Conservation (phyloP, 1,140 invertebrate genomes). For the Drosophila lowei region DNA sequence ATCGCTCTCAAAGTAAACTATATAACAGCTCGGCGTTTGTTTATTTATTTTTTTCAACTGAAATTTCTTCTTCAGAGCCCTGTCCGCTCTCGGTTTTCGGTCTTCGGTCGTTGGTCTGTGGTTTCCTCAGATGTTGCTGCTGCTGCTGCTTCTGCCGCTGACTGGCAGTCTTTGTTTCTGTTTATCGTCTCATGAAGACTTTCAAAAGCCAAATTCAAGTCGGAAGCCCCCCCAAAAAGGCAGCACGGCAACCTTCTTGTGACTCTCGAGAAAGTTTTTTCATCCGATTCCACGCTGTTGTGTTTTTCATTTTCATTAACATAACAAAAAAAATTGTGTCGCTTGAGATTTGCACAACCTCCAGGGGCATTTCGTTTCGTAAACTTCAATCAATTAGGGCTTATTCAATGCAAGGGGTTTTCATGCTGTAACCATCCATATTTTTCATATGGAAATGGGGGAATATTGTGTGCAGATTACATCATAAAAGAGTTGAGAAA, state of each 20-base stretch:
- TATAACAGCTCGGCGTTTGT: conserved; percentile 49
- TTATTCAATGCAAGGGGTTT: conserved; percentile 16
- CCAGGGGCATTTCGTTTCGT: conserved; percentile 38
- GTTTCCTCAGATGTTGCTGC: conserved; percentile 2
- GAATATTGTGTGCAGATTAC: conserved; percentile 10
- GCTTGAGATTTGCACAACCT: conserved; percentile 19
- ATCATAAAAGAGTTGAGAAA: conserved; percentile 3
- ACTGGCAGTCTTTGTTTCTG: conserved; percentile 65
- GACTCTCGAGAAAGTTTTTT: conserved; percentile 63
- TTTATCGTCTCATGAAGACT: conserved; percentile 67
- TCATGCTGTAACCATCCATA: conserved; percentile 23
- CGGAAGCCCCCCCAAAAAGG: conserved; percentile 36
- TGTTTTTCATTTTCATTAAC: conserved; percentile 51
- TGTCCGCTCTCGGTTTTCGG: conserved; percentile 15
- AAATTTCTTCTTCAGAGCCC: conserved; percentile 54
- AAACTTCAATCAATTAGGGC: conserved; percentile 39
- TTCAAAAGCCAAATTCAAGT: conserved; percentile 47
- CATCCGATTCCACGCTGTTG: conserved; percentile 10
- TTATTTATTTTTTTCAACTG: conserved; percentile 54
- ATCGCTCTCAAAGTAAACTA: conserved; percentile 38
- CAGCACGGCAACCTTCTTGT: conserved; percentile 35
- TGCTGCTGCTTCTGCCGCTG: conserved; percentile 26
- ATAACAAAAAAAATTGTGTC: conserved; percentile 47
- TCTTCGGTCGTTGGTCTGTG: conserved; percentile 44
- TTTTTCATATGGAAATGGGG: conserved; percentile 32